Evolutionary conservation across 2,888 invertebrate species (phyloP).

Genomic region (Rhagophthalmus giganteus): DNA sequence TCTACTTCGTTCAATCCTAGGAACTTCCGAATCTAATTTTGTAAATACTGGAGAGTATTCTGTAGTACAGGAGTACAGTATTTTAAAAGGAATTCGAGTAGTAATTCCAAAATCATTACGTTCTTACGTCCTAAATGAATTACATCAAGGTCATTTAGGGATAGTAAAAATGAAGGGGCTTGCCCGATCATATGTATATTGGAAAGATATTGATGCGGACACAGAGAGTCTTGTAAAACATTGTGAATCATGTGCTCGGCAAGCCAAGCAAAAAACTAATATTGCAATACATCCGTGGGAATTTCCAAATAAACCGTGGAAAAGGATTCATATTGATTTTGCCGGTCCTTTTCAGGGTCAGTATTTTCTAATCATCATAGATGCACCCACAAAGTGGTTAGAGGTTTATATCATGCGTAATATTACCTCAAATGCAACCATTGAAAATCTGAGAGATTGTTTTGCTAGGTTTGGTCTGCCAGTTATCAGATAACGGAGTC

Average conservation of each 20-base stretch:
- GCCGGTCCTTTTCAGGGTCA: neutral
- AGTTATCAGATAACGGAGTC: neutral
- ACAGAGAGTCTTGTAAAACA: neutral
- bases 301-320: neutral
- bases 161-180: too few species aligned
- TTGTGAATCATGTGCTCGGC: neutral
- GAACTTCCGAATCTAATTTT: neutral
- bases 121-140: too few species aligned
- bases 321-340: slow-evolving; percentile 2
- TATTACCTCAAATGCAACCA: neutral
- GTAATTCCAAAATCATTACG: too few species aligned
- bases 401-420: too few species aligned
- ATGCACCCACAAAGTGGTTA: too few species aligned
- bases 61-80: too few species aligned
- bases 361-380: neutral
- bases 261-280: neutral
- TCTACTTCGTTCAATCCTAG: neutral
- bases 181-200: neutral
- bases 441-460: neutral
- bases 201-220: slow-evolving; percentile 3
- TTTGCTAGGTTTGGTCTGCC: neutral
- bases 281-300: neutral
- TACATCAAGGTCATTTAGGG: too few species aligned
- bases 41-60: neutral
- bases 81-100: too few species aligned